Evolutionary conservation across 1,140 invertebrate species (phyloP).

Genomic region (Manduca sexta): DNA sequence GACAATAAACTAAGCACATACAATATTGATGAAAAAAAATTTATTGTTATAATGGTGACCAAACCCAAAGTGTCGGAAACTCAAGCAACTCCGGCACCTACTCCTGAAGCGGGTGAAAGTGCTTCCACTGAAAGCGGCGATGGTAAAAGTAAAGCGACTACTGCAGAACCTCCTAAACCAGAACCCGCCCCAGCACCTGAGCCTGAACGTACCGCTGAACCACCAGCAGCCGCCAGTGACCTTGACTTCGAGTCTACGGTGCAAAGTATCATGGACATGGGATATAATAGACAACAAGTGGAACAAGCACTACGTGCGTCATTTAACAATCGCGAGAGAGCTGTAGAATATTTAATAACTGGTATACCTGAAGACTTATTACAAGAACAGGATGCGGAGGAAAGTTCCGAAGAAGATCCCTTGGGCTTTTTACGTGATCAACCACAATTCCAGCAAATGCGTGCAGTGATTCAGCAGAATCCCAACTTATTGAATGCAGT

Average conservation of each 20-base stretch:
- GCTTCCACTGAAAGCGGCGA: constrained; percentile 57
- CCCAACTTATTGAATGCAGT: constrained; percentile 94
- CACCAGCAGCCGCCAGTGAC: constrained; percentile 42
- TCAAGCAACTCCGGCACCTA: constrained; percentile 46
- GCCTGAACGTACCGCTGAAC: constrained; percentile 46
- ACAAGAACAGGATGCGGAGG: constrained; percentile 74
- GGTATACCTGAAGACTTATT: constrained; percentile 83
- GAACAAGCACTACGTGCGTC: constrained; percentile 95
- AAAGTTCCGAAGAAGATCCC: constrained; percentile 81
- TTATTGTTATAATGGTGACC: constrained; percentile 97
- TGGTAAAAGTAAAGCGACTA: constrained; percentile 41
- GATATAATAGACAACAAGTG: constrained; percentile 88
- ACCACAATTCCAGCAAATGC: constrained; percentile 98
- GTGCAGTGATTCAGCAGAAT: constrained; percentile 93
- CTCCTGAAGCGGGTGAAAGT: constrained; percentile 53
- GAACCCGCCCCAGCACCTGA: constrained; percentile 45
- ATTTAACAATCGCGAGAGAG: constrained; percentile 98
- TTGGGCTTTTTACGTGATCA: constrained; percentile 93
- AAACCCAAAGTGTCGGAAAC: constrained; percentile 81
- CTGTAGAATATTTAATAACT: constrained; percentile 97
- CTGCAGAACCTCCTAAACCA: constrained; percentile 55
- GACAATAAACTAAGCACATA: constrained; percentile 89
- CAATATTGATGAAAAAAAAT: constrained; percentile 98
- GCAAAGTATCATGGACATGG: constrained; percentile 97
- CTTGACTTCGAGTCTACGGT: constrained; percentile 93